These are phyloP conservation scores for Gallinago paraguaiae DNA, from an alignment of 2,113 vertebrate genomes.

Conservation along the genomic window DNA sequence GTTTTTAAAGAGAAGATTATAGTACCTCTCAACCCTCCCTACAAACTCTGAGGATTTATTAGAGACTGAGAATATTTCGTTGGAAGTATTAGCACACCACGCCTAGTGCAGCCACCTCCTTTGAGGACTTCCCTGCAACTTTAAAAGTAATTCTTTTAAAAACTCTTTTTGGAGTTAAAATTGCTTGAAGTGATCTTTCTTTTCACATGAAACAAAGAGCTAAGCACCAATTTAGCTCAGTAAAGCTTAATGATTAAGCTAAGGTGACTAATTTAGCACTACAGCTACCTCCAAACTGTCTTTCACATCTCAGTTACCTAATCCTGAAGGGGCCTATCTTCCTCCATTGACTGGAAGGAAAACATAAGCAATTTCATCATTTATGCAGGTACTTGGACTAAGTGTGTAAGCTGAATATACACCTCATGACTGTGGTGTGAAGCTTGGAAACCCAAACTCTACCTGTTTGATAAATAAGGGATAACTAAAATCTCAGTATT, in stretches of 20 bases:
- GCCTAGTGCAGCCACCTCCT: not conserved
- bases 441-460: not conserved
- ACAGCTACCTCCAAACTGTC: not conserved
- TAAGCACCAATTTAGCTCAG: not conserved
- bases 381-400: not conserved
- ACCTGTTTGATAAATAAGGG: not conserved
- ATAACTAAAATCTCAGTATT: not conserved
- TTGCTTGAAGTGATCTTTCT: not conserved
- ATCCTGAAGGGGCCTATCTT: not conserved
- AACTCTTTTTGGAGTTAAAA: not conserved
- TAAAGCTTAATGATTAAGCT: conserved; percentile 25
- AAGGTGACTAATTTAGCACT: conserved; percentile 23
- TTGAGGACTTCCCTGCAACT: not conserved
- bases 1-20: not conserved
- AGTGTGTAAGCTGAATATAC: not conserved
- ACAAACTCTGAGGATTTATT: not conserved
- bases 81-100: not conserved
- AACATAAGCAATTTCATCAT: not conserved
- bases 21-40: not conserved
- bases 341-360: not conserved
- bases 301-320: not conserved
- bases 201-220: conserved; percentile 10
- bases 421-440: not conserved
- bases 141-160: conserved; percentile 9
- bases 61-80: not conserved